These are phyloP conservation scores for Andrena minutula DNA, from an alignment of 2,888 invertebrate genomes.

Conservation along the genomic window DNA sequence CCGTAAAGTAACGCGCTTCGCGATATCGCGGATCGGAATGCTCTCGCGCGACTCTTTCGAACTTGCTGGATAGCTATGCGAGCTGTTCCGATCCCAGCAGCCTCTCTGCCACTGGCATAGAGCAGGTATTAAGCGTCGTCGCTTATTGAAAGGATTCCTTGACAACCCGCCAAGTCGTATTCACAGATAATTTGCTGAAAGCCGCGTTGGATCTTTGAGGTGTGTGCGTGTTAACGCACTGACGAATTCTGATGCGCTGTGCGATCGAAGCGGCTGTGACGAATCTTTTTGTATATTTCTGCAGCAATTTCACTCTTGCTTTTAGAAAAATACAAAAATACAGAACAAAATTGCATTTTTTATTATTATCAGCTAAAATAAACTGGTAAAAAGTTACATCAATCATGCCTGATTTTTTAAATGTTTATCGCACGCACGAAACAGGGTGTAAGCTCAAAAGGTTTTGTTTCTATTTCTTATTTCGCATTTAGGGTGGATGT, in stretches of 20 bases:
- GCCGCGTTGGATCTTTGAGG: neutral
- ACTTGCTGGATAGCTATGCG: conserved; percentile 26
- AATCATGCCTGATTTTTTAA: too few relatives aligned
- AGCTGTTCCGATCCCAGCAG: neutral
- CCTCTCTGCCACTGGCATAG: neutral
- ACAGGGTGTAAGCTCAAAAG: too few relatives aligned
- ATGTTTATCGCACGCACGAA: too few relatives aligned
- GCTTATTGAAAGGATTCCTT: conserved; percentile 24
- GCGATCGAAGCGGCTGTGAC: neutral
- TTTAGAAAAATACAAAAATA: too few relatives aligned
- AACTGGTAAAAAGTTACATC: too few relatives aligned
- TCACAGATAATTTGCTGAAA: conserved; percentile 5
- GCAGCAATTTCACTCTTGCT: too few relatives aligned
- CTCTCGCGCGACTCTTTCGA: conserved; percentile 32
- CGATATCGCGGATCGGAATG: conserved; percentile 63
- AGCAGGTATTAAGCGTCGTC: conserved; percentile 15
- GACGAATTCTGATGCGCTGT: neutral
- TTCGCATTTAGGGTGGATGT: too few relatives aligned
- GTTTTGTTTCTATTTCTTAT: too few relatives aligned
- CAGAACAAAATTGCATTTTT: too few relatives aligned
- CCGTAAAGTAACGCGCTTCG: conserved; percentile 68
- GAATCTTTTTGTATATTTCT: too few relatives aligned
- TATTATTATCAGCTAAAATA: too few relatives aligned
- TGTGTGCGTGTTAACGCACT: neutral
- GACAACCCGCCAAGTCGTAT: conserved; percentile 29